Evolutionary conservation across 2,888 invertebrate genomes (phyloP), one percentile per base, ranked within the genome.

Genomic region (Venusia cambrica): DNA sequence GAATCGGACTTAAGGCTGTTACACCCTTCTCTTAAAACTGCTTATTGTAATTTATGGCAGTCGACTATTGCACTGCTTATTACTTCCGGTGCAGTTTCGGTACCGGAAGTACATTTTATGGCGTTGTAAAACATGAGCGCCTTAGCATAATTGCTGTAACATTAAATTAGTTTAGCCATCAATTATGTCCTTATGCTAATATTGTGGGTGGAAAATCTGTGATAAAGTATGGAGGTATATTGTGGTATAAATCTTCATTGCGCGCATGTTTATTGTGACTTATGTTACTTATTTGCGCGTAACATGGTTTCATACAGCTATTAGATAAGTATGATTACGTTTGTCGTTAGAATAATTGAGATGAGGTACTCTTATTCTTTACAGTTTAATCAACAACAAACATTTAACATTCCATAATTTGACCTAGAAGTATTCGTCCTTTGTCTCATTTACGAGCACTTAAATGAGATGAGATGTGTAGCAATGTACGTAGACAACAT

Each of bases 81-180:
- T 81, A 81, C 81, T 76, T 73, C 72, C 73, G 68, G 62, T 83
- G 80, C 81, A 83, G 81, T 79, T 79, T 76, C 76, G 71, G 71
- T 62, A 64, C 71, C 68, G 70, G 74, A 76, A 77, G 74, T 73
- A 76, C 75, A 75, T 77, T 78, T 76, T 77, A 80, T 77, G 74
- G 77, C 70, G 78, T 73, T 74, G 79, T 80, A 80, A 80, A 77
- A 79, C 80, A 78, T 74, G 72, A 75, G 71, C 73, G 73, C 70
- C 81, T 81, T 79, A 76, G 73, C 77, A 78, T 84, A 84, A 84
- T 84, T 84, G 78, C 76, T 76, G 68, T 69, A 64, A 75, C 76
- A 75, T 83, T 80, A 76, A 80, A 81, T 83, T 81, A 77, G 75
- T 80, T 78, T 71, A 66, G 63, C 61, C 76, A 80, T 83, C 77